A percentile compares a stretch with the other conserved stretches of the same genome.
Evolutionary conservation across 92 coral and sea anemone species (phyloP).

Genomic region (Zoanthus solanderi): DNA sequence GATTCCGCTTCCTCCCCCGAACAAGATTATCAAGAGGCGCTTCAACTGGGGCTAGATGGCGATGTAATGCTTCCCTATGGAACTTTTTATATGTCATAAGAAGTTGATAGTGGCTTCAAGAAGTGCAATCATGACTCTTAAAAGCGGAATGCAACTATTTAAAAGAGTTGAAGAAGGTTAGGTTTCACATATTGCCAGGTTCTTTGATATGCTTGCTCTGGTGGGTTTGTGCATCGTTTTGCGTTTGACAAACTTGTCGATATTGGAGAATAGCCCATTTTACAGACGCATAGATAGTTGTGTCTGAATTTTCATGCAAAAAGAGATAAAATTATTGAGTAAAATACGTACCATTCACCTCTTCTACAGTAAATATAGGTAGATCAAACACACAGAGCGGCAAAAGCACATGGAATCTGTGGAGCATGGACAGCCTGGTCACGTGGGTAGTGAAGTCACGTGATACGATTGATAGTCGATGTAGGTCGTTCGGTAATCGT

Average conservation of each 20-base stretch:
- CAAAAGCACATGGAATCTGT: constrained; percentile 8
- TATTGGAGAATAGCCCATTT: constrained; percentile 13
- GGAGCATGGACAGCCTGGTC: constrained; percentile 12
- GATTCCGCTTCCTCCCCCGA: constrained; percentile 12
- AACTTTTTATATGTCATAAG: constrained; percentile 11
- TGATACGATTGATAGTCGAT: constrained; percentile 4
- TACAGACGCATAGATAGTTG: constrained; percentile 8
- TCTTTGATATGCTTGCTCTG: constrained; percentile 14
- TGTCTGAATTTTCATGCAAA: constrained; percentile 12
- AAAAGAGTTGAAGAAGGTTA: constrained; percentile 12
- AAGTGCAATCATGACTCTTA: constrained; percentile 13
- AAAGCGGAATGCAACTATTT: constrained; percentile 13
- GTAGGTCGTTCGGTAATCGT: constrained; percentile 9
- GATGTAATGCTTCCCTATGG: constrained; percentile 8
- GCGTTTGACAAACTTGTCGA: constrained; percentile 12
- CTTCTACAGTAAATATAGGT: constrained; percentile 1
- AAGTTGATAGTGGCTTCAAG: constrained; percentile 14
- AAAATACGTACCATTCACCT: constrained; percentile 7
- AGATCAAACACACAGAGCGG: constrained; percentile 9
- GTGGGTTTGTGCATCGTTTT: constrained; percentile 12
- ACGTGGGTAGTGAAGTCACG: constrained; percentile 10
- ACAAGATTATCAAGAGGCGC: constrained; percentile 5
- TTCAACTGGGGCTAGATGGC: constrained; percentile 10
- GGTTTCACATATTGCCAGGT: constrained; percentile 15
- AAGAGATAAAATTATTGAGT: constrained; percentile 8